Evolutionary conservation across 2,797 vertebrate species (phyloP), one percentile per base, ranked within the genome.

Genomic region (Siniperca undulata): DNA sequence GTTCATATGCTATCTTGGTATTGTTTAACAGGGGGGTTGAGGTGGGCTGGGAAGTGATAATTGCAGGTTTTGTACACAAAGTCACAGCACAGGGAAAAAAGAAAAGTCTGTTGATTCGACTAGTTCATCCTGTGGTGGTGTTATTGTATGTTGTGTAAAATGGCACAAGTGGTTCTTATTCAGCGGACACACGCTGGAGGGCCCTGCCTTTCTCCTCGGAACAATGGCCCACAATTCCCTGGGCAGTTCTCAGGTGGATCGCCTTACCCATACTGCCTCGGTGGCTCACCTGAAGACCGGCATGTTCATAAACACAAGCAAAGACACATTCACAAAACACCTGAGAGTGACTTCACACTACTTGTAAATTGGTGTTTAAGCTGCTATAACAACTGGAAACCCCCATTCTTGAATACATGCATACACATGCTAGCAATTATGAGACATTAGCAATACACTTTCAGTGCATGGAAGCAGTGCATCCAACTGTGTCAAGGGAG

Each of bases 211-310:
- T 93, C 88, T 91, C 66, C 70, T 62, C 56, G 0, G 22, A 86
- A 96, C 94, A 96, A 95, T 94, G 82, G 74, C 79, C 64, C 81
- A 85, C 92, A 92, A 94, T 93, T 95, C 96, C 95, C 95, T 91
- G 87, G 92, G 92, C 88, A 87, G 88, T 95, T 95, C 94, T 94
- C 95, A 94, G 93, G 91, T 95, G 90, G 94, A 95, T 96, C 93
- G 13, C 71, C 79, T 96, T 96, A 91, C 94, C 89, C 84, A 78
- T 36, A 60, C 81, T 84, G 86, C 87, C 85, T 80, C 62, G 22
- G 80, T 88, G 84, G 84, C 91, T 88, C 90, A 89, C 86, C 90
- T 87, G 83, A 91, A 70, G 83, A 89, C 78, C 30, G 36, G 79
- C 81, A 70, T 12, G 22, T 61, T 16, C 68, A 40, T 48, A 61